These are phyloP conservation scores for Chamaea fasciata DNA, from an alignment of 2,113 vertebrate genomes.

Conservation along the genomic window DNA sequence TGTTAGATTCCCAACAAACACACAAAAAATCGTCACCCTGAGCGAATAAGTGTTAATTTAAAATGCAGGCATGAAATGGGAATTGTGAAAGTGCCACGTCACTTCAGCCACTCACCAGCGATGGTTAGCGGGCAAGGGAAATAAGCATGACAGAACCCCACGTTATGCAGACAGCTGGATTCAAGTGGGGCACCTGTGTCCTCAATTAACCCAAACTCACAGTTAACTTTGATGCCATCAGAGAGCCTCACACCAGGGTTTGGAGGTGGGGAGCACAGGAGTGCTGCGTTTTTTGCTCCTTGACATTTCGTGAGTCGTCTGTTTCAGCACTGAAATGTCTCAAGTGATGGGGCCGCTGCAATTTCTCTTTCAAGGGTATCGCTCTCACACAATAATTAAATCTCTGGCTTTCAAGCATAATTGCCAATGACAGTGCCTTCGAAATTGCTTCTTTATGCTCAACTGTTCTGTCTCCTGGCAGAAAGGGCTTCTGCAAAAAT, in stretches of 20 bases:
- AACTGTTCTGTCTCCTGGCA: not conserved
- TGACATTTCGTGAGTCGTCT: not conserved
- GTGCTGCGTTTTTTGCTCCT: not conserved
- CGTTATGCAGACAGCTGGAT: not conserved
- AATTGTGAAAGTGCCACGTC: not conserved
- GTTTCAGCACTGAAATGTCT: not conserved
- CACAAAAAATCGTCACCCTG: not conserved
- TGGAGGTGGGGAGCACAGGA: not conserved
- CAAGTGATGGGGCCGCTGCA: not conserved
- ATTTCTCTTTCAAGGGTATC: conserved; percentile 40
- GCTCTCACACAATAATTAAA: conserved; percentile 15
- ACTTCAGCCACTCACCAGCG: not conserved
- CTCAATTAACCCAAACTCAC: not conserved
- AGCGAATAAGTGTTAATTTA: not conserved
- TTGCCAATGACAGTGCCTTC: not conserved
- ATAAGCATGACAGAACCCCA: not conserved
- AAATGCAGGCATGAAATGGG: not conserved
- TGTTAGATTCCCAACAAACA: not conserved
- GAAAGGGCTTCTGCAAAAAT: not conserved
- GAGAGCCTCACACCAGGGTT: not conserved
- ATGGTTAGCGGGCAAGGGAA: not conserved
- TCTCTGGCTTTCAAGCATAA: not conserved
- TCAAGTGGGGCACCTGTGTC: not conserved
- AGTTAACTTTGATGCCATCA: not conserved
- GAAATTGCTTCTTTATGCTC: not conserved